Percentiles rank a stretch among this genome's conserved stretches.
Conservation (phyloP, 2,797 vertebrate species). For the Galagoides demidoff region DNA sequence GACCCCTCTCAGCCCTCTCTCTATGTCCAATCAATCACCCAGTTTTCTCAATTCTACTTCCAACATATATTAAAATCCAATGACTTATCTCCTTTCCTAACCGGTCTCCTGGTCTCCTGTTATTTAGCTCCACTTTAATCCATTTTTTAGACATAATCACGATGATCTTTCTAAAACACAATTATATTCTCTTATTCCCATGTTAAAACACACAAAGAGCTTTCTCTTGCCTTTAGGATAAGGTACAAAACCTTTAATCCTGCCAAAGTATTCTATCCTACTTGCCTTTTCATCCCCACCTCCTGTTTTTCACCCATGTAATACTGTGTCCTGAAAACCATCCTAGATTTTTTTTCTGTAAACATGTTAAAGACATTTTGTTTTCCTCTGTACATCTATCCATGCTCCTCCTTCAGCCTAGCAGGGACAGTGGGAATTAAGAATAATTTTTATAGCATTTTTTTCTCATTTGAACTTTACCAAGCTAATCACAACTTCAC, state of each 20-base stretch:
- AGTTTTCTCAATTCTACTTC: not conserved
- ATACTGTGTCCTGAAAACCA: not conserved
- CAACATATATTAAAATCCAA: not conserved
- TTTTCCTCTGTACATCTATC: not conserved
- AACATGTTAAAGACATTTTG: not conserved
- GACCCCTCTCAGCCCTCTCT: not conserved
- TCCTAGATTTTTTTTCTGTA: not conserved
- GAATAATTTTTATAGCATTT: not conserved
- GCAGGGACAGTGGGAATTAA: not conserved
- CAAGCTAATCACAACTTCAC: not conserved
- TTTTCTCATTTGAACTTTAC: not conserved
- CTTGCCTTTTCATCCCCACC: not conserved
- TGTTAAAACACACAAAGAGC: not conserved
- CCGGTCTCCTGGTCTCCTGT: not conserved
- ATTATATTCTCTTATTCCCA: not conserved
- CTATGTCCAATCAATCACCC: not conserved
- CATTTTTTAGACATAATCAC: not conserved
- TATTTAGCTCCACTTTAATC: not conserved
- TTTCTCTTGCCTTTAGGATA: not conserved
- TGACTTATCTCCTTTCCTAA: not conserved
- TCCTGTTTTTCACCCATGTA: not conserved
- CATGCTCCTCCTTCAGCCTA: not conserved
- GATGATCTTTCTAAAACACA: not conserved
- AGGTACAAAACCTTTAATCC: not conserved
- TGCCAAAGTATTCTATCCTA: not conserved